Evolutionary conservation across 2,797 vertebrate species (phyloP).

Genomic region (Galaxias olidus): DNA sequence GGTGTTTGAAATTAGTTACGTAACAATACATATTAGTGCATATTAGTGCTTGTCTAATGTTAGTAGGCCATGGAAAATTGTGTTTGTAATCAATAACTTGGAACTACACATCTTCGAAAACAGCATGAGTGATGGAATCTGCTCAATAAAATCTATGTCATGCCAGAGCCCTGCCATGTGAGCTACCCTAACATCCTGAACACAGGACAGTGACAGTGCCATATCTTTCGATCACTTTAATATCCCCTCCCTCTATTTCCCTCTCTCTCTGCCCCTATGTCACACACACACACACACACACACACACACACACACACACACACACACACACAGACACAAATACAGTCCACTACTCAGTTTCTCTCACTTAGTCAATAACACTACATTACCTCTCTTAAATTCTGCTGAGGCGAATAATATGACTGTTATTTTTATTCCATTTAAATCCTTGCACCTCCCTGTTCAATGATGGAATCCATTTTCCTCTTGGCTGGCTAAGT

Average conservation of each 20-base stretch:
- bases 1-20: conserved; percentile 47
- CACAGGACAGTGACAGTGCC: not conserved
- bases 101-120: conserved; percentile 1
- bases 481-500: conserved; percentile 19
- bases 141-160: conserved; percentile 9
- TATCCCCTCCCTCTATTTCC: not conserved
- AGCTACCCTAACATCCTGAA: conserved; percentile 13
- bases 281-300: too few relatives aligned
- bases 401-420: conserved; percentile 16
- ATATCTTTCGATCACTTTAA: not conserved
- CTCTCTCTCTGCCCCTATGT: not conserved
- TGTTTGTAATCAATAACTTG: conserved; percentile 19
- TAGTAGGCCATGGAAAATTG: conserved; percentile 33
- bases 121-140: conserved; percentile 4
- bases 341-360: not conserved
- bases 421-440: conserved; percentile 17
- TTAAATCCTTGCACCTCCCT: conserved; percentile 25
- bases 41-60: conserved; percentile 38
- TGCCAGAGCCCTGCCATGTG: not conserved
- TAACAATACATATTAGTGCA: conserved; percentile 31
- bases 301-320: too few relatives aligned
- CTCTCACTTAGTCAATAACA: conserved; percentile 14
- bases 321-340: too few relatives aligned
- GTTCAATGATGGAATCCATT: conserved; percentile 32
- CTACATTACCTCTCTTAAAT: conserved; percentile 15